Percentiles rank a stretch among this genome's conserved stretches.
Conservation (phyloP, 2,113 vertebrate genomes). For the Haemorhous mexicanus region DNA sequence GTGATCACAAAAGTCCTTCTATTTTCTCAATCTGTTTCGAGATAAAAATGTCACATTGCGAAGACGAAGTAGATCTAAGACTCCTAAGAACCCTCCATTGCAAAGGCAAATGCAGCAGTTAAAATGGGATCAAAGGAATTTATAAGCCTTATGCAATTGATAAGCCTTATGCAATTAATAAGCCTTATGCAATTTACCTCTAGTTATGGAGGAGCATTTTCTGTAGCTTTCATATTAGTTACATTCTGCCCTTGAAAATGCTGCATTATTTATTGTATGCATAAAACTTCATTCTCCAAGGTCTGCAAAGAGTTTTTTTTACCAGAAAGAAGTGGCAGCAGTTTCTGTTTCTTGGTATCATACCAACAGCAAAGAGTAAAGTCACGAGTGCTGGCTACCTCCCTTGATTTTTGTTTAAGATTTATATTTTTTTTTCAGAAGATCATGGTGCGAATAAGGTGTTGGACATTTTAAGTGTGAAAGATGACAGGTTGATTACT, state of each 20-base stretch:
- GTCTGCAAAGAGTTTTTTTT: neutral
- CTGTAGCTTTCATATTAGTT: conserved; percentile 5
- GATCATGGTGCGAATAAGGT: neutral
- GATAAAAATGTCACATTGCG: neutral
- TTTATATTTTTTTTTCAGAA: neutral
- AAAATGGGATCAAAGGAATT: neutral
- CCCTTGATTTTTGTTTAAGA: neutral
- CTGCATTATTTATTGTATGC: conserved; percentile 3
- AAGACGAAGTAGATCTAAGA: neutral
- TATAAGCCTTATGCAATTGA: neutral
- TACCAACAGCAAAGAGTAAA: neutral
- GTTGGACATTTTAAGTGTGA: neutral
- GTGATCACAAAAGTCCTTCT: neutral
- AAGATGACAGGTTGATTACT: neutral
- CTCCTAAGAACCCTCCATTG: neutral
- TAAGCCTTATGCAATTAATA: neutral
- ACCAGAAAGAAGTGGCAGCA: neutral
- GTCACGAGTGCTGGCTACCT: neutral
- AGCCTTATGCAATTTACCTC: neutral
- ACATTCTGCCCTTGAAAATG: conserved; percentile 2
- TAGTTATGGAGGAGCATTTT: neutral
- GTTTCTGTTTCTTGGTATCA: neutral
- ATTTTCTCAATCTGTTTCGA: neutral
- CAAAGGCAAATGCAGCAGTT: neutral
- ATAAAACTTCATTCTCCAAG: neutral